Base-by-base conservation (phyloP, 1,140 invertebrate species). In the Apocrypta bakeri region DNA sequence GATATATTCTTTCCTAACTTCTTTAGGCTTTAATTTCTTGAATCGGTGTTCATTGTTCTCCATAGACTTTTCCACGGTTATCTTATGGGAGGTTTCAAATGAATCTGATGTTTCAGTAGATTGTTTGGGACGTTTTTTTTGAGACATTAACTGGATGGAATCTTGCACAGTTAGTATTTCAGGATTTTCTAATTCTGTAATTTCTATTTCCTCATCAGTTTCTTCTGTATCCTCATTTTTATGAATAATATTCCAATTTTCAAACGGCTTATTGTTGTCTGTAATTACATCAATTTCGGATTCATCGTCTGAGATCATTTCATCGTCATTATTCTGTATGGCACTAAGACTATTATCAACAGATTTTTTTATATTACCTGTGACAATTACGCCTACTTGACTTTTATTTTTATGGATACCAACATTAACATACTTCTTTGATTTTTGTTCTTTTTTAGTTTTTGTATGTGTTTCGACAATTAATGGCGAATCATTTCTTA, bases 361-460 rank as follows among this genome's bases (percentile, higher is more conserved):
- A 72, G 9, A 9, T 11, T 66, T 12, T 27, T 66, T 25, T 12
- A 12, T 27, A 11, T 42, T 72, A 31, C 61, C 68, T n/a, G 56
- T 4, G 14, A 72, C 2, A 27, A 29, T 3, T 29, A 78, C 24
- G n/a, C 64, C n/a, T 29, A 64, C 1, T 42, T 12, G 63, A 25
- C 12, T 37, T 76, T 71, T 42, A 2, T 83, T 42, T 14, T 12
- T 48, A 25, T n/a, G n/a, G n/a, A n/a, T n/a, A n/a, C n/a, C n/a
- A n/a, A n/a, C 77, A 64, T 27, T 68, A n/a, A 11, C 25, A 31
- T 40, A 21, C 42, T 82, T 84, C 2, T 82, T 77, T 8, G 68
- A 74, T 82, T 71, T 9, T 6, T 25, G 37, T 29, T 72, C 42
- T 72, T n/a, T 37, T 27, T 64, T 78, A 40, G 11, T 8, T 76